Evolutionary conservation across 2,888 invertebrate species (phyloP), one percentile per base, ranked within the genome.

Genomic region (Tipula helvola): DNA sequence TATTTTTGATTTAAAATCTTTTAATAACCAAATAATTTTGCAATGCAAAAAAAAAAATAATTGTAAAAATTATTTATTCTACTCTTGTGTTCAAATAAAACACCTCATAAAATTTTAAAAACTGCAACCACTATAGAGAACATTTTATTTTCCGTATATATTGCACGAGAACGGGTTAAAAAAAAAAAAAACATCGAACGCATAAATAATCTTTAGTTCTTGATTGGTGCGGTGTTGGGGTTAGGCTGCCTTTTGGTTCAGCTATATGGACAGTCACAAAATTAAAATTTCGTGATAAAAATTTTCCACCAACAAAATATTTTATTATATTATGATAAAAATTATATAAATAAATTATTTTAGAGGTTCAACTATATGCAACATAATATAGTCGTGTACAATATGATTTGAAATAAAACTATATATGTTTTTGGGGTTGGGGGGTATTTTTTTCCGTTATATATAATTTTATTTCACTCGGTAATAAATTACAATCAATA

Each of bases 401-500:
- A 57, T 57, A 57, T 57, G 47, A 47, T 47, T 47, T 47, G 47
- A 47, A 47, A 47, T 47, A 13, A 47, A 47, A 47, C 47, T 47
- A 47, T 5, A 47, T 71, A 71, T 10, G 28, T 71, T 28, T 71
- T 7, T 18, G 18, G 28, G 28, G 18, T 71, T 71, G 71, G 52
- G 71, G 71, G 13, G 47, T 47, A 47, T 47, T 47, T n/a, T n/a
- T n/a, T n/a, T n/a, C n/a, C n/a, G n/a, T n/a, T 52, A n/a, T 3
- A 52, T 52, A 52, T 52, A 52, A 52, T 52, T 52, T 52, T 71
- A 71, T 71, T 71, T 71, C 71, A 71, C 28, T 71, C 12, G 71
- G 71, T 71, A 71, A 71, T 71, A 71, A 71, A 71, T 71, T 71
- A 71, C 71, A 71, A 71, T 71, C 71, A 71, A 71, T 71, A 71